Conservation (phyloP, 2,888 invertebrate genomes). For the Nasonovia ribisnigri region DNA sequence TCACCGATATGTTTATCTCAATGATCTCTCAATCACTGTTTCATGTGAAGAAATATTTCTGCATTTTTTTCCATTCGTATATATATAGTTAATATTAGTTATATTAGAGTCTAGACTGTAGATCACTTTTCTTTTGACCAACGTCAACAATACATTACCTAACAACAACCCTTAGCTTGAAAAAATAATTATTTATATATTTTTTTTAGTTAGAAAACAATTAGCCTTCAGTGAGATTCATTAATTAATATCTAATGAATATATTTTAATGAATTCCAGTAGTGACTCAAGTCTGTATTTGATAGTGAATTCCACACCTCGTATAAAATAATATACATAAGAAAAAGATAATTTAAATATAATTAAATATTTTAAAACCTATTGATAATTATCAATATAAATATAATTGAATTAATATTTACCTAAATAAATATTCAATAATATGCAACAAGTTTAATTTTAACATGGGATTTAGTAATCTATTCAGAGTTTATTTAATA, state of each 20-base stretch:
- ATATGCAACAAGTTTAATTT: no score
- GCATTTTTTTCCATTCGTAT: neutral
- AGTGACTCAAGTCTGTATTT: no score
- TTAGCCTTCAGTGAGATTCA: no score
- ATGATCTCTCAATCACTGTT: neutral
- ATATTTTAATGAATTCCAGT: no score
- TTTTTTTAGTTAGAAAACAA: neutral
- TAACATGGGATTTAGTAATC: neutral
- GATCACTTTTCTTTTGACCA: neutral
- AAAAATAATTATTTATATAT: neutral
- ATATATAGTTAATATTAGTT: neutral
- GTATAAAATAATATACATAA: no score
- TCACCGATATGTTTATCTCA: neutral
- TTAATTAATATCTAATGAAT: no score
- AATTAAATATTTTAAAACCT: no score
- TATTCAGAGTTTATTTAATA: neutral
- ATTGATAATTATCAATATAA: no score
- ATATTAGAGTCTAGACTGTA: neutral
- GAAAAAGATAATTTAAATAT: no score
- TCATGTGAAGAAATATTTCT: neutral
- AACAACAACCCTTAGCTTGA: neutral
- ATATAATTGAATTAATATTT: no score
- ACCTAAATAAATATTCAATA: no score
- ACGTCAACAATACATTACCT: neutral
- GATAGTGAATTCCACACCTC: no score